These are phyloP conservation scores for Gryllus bimaculatus DNA, from an alignment of 1,140 invertebrate genomes.

Conservation along the genomic window DNA sequence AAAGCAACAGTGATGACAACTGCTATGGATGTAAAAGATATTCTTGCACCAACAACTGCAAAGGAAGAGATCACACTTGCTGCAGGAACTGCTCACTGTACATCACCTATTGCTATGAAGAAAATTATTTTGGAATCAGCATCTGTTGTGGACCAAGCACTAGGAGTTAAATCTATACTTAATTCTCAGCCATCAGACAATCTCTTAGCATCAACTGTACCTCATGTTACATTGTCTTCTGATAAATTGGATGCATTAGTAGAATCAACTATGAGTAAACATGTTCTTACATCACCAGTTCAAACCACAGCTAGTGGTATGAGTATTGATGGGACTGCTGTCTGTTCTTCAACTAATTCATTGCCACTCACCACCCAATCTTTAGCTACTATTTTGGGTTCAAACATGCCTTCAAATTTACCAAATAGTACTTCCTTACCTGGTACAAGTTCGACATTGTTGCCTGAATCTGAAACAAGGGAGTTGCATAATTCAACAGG, in stretches of 20 bases:
- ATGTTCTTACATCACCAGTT: background rate
- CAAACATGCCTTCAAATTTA: background rate
- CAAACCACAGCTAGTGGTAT: background rate
- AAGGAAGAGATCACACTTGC: background rate
- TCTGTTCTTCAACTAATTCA: too few relatives aligned
- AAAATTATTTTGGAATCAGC: conserved; percentile 39
- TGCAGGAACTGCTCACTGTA: background rate
- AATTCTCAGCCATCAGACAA: background rate
- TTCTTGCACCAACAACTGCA: background rate
- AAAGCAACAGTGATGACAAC: background rate
- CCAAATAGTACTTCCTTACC: background rate
- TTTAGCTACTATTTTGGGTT: background rate
- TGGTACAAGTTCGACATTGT: too few relatives aligned
- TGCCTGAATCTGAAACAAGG: background rate
- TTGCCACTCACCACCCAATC: background rate
- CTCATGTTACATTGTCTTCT: background rate
- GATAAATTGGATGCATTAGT: background rate
- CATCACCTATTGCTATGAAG: conserved; percentile 50
- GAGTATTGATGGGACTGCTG: background rate
- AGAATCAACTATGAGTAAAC: background rate
- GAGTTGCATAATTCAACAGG: background rate
- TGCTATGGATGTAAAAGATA: background rate
- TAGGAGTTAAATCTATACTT: background rate
- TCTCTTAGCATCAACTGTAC: background rate
- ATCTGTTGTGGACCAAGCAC: background rate